Evolutionary conservation across 2,888 invertebrate species (phyloP).

Genomic region (Emmelina monodactyla): DNA sequence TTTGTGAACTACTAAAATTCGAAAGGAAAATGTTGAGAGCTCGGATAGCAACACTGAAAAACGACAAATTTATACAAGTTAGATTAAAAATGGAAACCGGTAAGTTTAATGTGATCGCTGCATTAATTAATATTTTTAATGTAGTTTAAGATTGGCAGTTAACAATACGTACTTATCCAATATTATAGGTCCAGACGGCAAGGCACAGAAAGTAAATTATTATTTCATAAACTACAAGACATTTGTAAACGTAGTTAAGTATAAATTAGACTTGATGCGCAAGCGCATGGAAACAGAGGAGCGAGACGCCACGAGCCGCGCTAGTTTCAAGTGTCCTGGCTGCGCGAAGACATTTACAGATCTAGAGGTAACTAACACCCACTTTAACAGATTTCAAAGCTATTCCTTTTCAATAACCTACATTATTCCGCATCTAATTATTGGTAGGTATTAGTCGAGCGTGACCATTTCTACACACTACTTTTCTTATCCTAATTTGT

Average conservation of each 20-base stretch:
- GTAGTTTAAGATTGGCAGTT: not conserved
- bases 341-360: constrained; percentile 96
- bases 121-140: not conserved
- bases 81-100: constrained; percentile 95
- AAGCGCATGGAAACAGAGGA: constrained; percentile 96
- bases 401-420: too few species aligned
- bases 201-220: constrained; percentile 95
- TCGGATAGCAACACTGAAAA: constrained; percentile 83
- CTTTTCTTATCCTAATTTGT: too few species aligned
- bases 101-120: constrained; percentile 16
- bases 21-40: constrained; percentile 93
- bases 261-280: constrained; percentile 95
- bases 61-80: constrained; percentile 93
- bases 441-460: too few species aligned
- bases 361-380: constrained; percentile 75
- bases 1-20: constrained; percentile 89
- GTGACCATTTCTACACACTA: too few species aligned
- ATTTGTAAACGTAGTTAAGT: constrained; percentile 97
- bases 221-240: constrained; percentile 98
- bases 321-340: constrained; percentile 92
- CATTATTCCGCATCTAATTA: too few species aligned
- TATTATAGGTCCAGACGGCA: constrained; percentile 76
- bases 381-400: too few species aligned
- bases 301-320: constrained; percentile 91
- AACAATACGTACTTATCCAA: not conserved